Evolutionary conservation across 2,888 invertebrate genomes (phyloP).

Genomic region (Ichneumon xanthorius): DNA sequence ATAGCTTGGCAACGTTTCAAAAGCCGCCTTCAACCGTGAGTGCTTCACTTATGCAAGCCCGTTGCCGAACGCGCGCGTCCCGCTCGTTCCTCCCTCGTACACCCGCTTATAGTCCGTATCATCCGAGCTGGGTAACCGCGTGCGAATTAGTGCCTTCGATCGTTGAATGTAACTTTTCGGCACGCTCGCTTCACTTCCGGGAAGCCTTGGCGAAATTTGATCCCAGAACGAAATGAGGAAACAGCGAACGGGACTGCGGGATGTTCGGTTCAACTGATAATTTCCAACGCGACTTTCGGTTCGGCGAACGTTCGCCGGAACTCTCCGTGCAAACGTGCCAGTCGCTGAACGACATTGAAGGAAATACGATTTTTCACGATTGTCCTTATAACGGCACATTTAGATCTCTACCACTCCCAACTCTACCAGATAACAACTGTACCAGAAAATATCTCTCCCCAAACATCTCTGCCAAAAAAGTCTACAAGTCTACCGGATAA

Average conservation of each 20-base stretch:
- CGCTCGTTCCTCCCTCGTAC: constrained; percentile 13
- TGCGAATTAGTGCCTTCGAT: constrained; percentile 65
- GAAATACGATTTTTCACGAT: neutral
- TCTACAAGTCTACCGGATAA: too few species aligned
- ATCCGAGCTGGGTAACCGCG: constrained; percentile 55
- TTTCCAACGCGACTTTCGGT: constrained; percentile 54
- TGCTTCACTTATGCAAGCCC: constrained; percentile 63
- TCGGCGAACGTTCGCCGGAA: constrained; percentile 34
- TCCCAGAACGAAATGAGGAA: constrained; percentile 1
- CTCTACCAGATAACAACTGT: too few species aligned
- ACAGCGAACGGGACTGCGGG: neutral
- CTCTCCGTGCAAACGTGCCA: neutral
- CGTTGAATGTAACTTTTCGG: constrained; percentile 65
- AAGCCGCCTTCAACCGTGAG: constrained; percentile 71
- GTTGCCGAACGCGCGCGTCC: constrained; percentile 48
- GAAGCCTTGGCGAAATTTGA: constrained; percentile 15
- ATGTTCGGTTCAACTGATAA: constrained; percentile 57
- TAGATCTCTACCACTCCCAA: too few species aligned
- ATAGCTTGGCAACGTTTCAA: constrained; percentile 81
- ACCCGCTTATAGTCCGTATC: constrained; percentile 38
- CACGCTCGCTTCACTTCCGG: constrained; percentile 61
- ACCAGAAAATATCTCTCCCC: too few species aligned
- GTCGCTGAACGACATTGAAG: neutral
- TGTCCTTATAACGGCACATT: neutral
- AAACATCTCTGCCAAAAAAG: too few species aligned